phyloP scores from a whole-genome alignment of 2,113 vertebrate species.

The Scopus umbretta region DNA sequence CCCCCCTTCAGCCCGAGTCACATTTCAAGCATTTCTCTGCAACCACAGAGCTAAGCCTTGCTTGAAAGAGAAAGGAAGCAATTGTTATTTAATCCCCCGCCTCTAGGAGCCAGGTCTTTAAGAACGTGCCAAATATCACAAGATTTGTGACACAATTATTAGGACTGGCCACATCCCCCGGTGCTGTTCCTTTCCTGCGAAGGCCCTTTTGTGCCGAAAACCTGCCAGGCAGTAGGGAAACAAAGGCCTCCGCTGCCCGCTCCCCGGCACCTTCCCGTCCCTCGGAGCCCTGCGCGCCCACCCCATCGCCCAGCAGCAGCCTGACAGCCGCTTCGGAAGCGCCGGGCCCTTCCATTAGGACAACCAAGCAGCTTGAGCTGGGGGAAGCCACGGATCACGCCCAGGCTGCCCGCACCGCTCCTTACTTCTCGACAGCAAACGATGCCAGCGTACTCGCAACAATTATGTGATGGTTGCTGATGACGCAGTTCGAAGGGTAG shows the following conservation, averaged over 20 bases:
- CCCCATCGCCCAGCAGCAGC: background rate
- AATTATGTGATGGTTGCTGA: background rate
- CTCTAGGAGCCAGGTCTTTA: slow-evolving; percentile 25
- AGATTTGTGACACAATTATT: slow-evolving; percentile 19
- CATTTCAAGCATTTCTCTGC: slow-evolving; percentile 37
- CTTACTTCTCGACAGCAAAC: background rate
- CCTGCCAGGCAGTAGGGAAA: background rate
- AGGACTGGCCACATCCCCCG: background rate
- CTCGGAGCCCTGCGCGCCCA: background rate
- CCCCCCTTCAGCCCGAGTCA: background rate
- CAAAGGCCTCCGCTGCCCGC: background rate
- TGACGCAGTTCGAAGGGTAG: background rate
- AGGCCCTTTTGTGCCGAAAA: background rate
- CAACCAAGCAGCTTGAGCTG: background rate
- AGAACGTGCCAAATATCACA: slow-evolving; percentile 21
- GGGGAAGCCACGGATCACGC: background rate
- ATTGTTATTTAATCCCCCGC: slow-evolving; percentile 21
- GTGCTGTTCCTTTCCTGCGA: background rate
- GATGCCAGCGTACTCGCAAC: background rate
- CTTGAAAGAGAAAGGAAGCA: slow-evolving; percentile 46
- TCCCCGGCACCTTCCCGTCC: background rate
- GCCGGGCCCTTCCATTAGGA: rapidly evolving
- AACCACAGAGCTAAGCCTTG: slow-evolving; percentile 20
- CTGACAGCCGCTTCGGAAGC: background rate
- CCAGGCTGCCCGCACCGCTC: background rate